A percentile compares a stretch with the other conserved stretches of the same genome.
phyloP scores from a whole-genome alignment of 2,797 vertebrate genomes.

The Dallia pectoralis region DNA sequence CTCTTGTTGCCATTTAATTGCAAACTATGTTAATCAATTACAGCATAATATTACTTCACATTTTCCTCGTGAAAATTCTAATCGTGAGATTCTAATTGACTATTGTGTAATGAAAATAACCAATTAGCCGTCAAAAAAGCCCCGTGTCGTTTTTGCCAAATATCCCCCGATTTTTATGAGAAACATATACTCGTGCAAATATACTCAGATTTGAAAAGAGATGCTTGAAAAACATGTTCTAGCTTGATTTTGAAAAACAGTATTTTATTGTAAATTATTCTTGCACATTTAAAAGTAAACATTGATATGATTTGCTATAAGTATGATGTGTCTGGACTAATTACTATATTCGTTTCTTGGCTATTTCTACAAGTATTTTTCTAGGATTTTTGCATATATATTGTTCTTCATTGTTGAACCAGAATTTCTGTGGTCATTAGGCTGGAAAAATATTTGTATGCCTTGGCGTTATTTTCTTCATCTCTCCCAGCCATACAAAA shows the following conservation, averaged over 20 bases:
- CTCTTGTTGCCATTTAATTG: constrained; percentile 48
- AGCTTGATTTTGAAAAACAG: neutral
- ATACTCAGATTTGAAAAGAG: too few species aligned
- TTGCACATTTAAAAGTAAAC: neutral
- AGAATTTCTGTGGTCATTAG: constrained; percentile 44
- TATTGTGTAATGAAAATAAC: neutral
- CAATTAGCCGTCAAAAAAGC: neutral
- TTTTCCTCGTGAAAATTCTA: constrained; percentile 20
- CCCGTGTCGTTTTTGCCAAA: neutral
- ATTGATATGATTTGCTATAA: neutral
- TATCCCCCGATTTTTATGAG: neutral
- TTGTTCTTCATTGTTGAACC: neutral
- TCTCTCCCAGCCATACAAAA: constrained; percentile 79
- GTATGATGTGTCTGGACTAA: neutral
- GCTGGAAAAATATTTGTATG: constrained; percentile 21
- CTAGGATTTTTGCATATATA: too few species aligned
- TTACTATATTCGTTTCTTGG: too few species aligned
- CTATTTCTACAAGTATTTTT: too few species aligned
- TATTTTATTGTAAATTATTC: neutral
- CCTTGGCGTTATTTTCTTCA: constrained; percentile 53
- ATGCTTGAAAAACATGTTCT: too few species aligned
- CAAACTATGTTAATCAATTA: constrained; percentile 46
- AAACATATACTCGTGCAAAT: too few species aligned
- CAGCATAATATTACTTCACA: constrained; percentile 40
- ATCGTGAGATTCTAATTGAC: constrained; percentile 4